Conservation (phyloP, 2,113 vertebrate genomes). For the Macaca nemestrina region DNA sequence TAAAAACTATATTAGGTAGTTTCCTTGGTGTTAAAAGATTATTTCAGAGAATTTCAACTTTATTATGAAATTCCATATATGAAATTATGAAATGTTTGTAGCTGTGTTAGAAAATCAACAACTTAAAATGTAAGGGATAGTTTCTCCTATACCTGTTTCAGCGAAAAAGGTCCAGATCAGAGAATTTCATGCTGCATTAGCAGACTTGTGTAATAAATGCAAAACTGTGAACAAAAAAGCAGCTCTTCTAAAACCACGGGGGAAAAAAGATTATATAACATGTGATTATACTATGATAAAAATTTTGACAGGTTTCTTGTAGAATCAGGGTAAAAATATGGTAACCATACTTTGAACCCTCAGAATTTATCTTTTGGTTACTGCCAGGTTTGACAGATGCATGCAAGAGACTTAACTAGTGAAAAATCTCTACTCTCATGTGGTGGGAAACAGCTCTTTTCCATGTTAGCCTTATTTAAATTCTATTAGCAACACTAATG, state of each 20-base stretch:
- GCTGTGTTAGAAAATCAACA: conserved; percentile 12
- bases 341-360: not conserved
- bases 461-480: conserved; percentile 58
- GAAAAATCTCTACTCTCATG: conserved; percentile 21
- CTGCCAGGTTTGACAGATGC: conserved; percentile 25
- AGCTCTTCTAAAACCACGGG: not conserved
- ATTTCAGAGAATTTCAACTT: conserved; percentile 42
- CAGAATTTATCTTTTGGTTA: conserved; percentile 42
- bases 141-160: not conserved
- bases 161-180: conserved; percentile 1
- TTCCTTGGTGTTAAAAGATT: not conserved
- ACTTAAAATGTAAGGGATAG: conserved; percentile 3
- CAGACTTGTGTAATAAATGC: conserved; percentile 19
- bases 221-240: not conserved
- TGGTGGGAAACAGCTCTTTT: conserved; percentile 46
- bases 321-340: conserved; percentile 23
- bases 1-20: not conserved
- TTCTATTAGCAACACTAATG: conserved; percentile 55
- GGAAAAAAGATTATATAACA: not conserved
- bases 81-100: not conserved
- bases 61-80: not conserved
- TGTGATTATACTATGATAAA: not conserved
- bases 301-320: conserved; percentile 7
- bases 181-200: conserved; percentile 24
- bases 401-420: not conserved